Base-by-base conservation (phyloP, 2,113 vertebrate species). In the Lates calcarifer region DNA sequence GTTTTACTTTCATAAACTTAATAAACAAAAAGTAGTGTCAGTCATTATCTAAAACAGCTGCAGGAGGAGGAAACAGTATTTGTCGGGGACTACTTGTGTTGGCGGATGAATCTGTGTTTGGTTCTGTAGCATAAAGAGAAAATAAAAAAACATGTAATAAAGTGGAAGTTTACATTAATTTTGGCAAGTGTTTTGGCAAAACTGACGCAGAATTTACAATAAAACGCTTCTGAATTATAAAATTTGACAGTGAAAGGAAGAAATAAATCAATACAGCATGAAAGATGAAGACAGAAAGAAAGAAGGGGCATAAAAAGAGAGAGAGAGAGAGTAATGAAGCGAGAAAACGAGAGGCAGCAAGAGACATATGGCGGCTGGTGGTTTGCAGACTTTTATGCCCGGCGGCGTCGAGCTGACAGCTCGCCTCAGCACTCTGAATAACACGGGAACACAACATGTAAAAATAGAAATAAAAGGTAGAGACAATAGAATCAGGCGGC, bases 321-420 rank as follows among this genome's bases (percentile, higher is more conserved):
- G 71, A 70, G 72, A 60, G 24, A 56, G 60, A 67, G 63, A 84
- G 67, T 80, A 82, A 87, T 82, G 85, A 79, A 80, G 87, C 58
- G 67, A 84, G 85, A 84, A 75, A 86, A 79, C 39, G 66, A 67
- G 86, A 57, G 77, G 4, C 35, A 79, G 61, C 20, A 49, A 70
- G 74, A 84, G 82, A 85, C 89, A 91, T 87, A 92, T 84, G 87
- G 85, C 64, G 65, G 81, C 79, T 84, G 82, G 35, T 88, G 81
- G 69, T 88, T 87, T 76, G 62, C 87, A 89, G 87, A 87, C 70
- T 91, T 81, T 77, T 74, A 18, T 85, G 89, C 87, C 87, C 70
- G 8, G 76, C 75, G 84, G 89, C 82, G 75, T 76, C 17, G 58
- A 76, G 78, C 81, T 85, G 86, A 88, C 86, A 86, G 78, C 83